These are phyloP conservation scores for Dyspetes luteomarginatus DNA, from an alignment of 2,888 invertebrate genomes.

Conservation along the genomic window DNA sequence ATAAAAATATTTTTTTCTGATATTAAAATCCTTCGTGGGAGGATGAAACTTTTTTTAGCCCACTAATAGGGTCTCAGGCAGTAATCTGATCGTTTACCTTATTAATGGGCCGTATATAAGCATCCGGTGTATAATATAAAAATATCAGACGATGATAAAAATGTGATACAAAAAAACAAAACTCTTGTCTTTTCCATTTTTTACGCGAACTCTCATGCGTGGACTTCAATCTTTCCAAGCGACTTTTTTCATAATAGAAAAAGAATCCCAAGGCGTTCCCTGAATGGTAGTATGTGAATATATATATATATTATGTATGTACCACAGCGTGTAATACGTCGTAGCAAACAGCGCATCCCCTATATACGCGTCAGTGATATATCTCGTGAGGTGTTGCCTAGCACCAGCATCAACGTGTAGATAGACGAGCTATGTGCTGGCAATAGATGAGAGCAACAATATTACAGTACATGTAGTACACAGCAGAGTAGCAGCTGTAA, in stretches of 20 bases:
- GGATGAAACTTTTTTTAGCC: too few species aligned
- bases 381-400: slow-evolving; percentile 9
- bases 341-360: slow-evolving; percentile 13
- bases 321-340: slow-evolving; percentile 14
- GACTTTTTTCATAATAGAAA: slow-evolving; percentile 71
- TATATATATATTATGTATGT: not conserved
- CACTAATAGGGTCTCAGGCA: too few species aligned
- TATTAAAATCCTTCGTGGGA: too few species aligned
- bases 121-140: too few species aligned
- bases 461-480: not conserved
- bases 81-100: too few species aligned
- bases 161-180: slow-evolving; percentile 34
- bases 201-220: slow-evolving; percentile 61
- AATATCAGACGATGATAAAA: slow-evolving; percentile 5
- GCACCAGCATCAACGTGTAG: not conserved
- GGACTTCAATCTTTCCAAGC: slow-evolving; percentile 65
- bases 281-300: slow-evolving; percentile 23
- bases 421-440: not conserved
- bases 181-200: slow-evolving; percentile 65
- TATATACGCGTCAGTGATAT: slow-evolving; percentile 3
- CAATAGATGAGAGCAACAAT: slow-evolving; percentile 4
- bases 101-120: too few species aligned
- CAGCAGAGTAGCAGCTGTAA: not conserved
- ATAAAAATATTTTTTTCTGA: too few species aligned
- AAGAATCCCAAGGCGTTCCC: slow-evolving; percentile 62